A percentile compares a stretch with the other conserved stretches of the same genome.
phyloP scores from a whole-genome alignment of 1,140 invertebrate genomes.

The Batillaria attramentaria region DNA sequence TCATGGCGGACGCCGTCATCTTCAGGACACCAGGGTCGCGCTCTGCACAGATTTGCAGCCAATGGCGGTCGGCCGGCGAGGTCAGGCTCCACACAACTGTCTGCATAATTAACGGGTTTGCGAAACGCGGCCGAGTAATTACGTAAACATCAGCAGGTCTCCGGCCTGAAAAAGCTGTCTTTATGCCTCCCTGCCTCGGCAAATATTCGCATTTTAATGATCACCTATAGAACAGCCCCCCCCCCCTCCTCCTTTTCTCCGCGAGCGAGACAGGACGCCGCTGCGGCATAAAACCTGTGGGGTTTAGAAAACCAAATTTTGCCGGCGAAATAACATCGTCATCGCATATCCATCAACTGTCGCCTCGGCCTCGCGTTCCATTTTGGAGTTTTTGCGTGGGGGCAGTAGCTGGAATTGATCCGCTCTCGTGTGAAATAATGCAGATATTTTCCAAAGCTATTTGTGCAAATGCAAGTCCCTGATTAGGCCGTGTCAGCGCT shows the following conservation, averaged over 20 bases:
- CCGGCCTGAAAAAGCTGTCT: background rate
- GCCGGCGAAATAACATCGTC: constrained; percentile 25
- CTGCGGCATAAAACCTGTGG: background rate
- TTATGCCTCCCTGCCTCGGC: background rate
- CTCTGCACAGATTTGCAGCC: constrained; percentile 14
- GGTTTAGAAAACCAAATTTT: constrained; percentile 16
- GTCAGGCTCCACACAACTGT: constrained; percentile 3
- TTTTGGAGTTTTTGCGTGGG: background rate
- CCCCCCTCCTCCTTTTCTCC: background rate
- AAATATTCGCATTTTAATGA: constrained; percentile 30
- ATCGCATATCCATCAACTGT: constrained; percentile 30
- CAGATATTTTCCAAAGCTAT: constrained; percentile 26
- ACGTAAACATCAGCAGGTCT: background rate
- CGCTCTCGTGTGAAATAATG: constrained; percentile 31
- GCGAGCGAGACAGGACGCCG: background rate
- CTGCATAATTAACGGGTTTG: constrained; percentile 24
- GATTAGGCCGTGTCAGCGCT: constrained; percentile 31
- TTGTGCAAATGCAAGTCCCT: constrained; percentile 30
- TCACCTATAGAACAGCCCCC: background rate
- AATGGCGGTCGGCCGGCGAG: background rate
- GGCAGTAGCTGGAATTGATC: constrained; percentile 29
- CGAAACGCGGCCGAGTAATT: background rate
- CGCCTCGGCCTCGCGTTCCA: background rate
- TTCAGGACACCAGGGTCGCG: too few species aligned
- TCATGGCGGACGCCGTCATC: too few species aligned